Evolutionary conservation across 2,113 vertebrate species (phyloP), one percentile per base, ranked within the genome.

Genomic region (Cyprinodon tularosa): DNA sequence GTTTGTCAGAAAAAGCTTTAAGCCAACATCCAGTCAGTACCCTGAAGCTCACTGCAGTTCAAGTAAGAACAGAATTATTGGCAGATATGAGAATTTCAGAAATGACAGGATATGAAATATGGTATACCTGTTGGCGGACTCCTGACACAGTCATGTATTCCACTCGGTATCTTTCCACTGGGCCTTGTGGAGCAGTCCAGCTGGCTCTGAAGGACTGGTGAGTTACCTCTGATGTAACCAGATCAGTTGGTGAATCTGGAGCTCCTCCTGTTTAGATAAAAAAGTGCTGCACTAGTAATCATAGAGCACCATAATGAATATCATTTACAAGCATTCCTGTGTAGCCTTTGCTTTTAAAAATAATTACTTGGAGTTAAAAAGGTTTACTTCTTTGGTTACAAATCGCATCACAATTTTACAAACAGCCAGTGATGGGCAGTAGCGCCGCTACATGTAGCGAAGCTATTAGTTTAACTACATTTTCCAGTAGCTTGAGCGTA

Each of bases 161-260:
- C 81, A 99, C 94, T 12, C 95, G 96, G 76, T 96, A 99, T 84
- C 94, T 95, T 48, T 99, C 98, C 84, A 98, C 96, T 1, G 96
- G 95, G 38, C 93, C 95, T 5, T 96, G 91, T 12, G 98, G 96
- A 48, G 91, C 95, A 0, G 63, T 96, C 98, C 98, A 99, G 62
- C 94, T 95, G 70, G 95, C 95, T 85, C 97, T 92, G 91, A 99
- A 98, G 59, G 97, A 96, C 63, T 93, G 90, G 83, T 97, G 94
- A 45, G 97, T 99, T 68, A 95, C 94, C 74, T 99, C 97, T 1
- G 97, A 99, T 79, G 96, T 98, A 76, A 95, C 92, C 78, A 99
- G 92, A 90, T 97, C 91, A 78, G 96, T 96, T 29, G 98, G 96
- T 39, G 97, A 75, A 44, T 85, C 91, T 0, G 89, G 89, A 36